Percentiles rank a stretch among this genome's conserved stretches.
Evolutionary conservation across 2,797 vertebrate genomes (phyloP).

Genomic region (Poeciliopsis paucimaculata): DNA sequence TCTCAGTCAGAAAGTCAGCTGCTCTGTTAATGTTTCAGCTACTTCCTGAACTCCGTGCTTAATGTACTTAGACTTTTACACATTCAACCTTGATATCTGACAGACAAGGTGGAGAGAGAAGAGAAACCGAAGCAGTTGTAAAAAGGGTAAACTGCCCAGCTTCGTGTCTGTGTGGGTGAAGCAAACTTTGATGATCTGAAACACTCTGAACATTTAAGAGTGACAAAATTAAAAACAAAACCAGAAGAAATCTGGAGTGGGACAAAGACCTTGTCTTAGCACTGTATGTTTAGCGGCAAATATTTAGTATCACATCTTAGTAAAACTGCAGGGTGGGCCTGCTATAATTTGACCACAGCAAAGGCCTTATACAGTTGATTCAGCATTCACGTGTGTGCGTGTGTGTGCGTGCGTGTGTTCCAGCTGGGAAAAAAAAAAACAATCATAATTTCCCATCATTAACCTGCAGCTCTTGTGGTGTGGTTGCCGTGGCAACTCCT

Average conservation of each 20-base stretch:
- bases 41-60: background rate
- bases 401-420: slow-evolving; percentile 36
- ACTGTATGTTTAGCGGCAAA: background rate
- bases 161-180: background rate
- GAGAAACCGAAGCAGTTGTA: background rate
- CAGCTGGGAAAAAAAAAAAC: slow-evolving; percentile 27
- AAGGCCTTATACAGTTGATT: slow-evolving; percentile 40
- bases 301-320: slow-evolving; percentile 12
- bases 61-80: background rate
- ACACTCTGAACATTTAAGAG: background rate
- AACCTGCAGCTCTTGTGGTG: slow-evolving; percentile 73
- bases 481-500: slow-evolving; percentile 70
- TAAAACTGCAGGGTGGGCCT: slow-evolving; percentile 5
- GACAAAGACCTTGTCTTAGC: background rate
- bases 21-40: background rate
- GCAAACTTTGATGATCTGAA: background rate
- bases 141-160: background rate
- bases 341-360: slow-evolving; percentile 4
- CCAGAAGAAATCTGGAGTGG: background rate
- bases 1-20: too few relatives aligned
- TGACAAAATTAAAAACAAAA: background rate
- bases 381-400: slow-evolving; percentile 37
- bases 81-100: background rate
- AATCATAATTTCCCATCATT: slow-evolving; percentile 73
- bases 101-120: background rate